Evolutionary conservation across 2,888 invertebrate genomes (phyloP).

Genomic region (Sphaerophoria rueppellii): DNA sequence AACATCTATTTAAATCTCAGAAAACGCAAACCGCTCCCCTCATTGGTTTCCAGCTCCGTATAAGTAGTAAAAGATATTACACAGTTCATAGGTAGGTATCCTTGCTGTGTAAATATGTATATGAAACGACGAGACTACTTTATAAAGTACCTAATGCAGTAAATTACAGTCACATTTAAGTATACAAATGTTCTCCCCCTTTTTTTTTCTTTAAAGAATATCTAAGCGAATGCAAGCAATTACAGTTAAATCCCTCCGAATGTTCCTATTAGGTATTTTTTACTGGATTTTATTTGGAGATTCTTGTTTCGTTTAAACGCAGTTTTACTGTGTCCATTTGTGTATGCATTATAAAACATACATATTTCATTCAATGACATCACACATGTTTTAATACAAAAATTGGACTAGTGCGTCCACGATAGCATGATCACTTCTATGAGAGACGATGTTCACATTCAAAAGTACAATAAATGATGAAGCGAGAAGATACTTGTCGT

Average conservation of each 20-base stretch:
- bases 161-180: conserved; percentile 55
- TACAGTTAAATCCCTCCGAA: background rate
- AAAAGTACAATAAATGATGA: background rate
- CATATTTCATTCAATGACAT: conserved; percentile 52
- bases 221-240: background rate
- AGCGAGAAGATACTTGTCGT: conserved; percentile 26
- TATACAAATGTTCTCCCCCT: conserved; percentile 34
- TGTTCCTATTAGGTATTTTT: background rate
- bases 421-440: conserved; percentile 36
- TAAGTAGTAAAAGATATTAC: background rate
- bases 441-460: conserved; percentile 14
- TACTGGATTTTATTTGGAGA: too few relatives aligned
- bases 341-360: conserved; percentile 54
- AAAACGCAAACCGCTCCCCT: background rate
- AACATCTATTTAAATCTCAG: conserved; percentile 56
- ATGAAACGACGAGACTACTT: conserved; percentile 50
- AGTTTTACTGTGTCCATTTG: conserved; percentile 20
- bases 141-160: conserved; percentile 67
- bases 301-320: background rate
- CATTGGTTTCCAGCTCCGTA: background rate
- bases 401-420: background rate
- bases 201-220: conserved; percentile 11
- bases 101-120: background rate
- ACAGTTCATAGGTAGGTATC: background rate
- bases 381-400: conserved; percentile 53